Conservation (phyloP, 2,888 invertebrate genomes). For the Drosophila macrospina region DNA sequence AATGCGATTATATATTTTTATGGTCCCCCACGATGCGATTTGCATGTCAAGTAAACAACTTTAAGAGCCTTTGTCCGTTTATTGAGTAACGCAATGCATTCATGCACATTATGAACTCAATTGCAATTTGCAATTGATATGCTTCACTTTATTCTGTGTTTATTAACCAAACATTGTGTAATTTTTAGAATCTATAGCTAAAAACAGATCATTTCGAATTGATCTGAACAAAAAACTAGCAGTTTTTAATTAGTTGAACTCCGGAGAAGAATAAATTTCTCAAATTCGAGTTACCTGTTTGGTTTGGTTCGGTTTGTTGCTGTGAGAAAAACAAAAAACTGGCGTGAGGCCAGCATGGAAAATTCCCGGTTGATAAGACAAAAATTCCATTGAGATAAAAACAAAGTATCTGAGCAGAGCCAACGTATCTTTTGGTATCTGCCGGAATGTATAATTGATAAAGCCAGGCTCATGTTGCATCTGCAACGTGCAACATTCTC, state of each 20-base stretch:
- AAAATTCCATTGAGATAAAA: conserved; percentile 30
- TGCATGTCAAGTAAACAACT: conserved; percentile 49
- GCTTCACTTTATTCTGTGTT: too few species aligned
- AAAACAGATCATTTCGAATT: neutral
- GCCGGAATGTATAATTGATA: conserved; percentile 13
- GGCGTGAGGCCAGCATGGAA: conserved; percentile 37
- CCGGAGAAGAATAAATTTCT: neutral
- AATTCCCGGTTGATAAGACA: conserved; percentile 46
- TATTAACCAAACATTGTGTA: too few species aligned
- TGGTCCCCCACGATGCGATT: conserved; percentile 18
- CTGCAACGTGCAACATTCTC: conserved; percentile 22
- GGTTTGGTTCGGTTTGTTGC: neutral
- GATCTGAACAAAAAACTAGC: neutral
- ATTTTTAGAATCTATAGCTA: too few species aligned
- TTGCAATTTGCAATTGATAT: too few species aligned
- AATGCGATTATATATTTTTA: conserved; percentile 11
- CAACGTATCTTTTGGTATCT: conserved; percentile 18
- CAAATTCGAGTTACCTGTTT: conserved; percentile 2
- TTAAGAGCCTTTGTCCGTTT: conserved; percentile 40
- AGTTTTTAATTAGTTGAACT: neutral
- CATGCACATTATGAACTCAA: too few species aligned
- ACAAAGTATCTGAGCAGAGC: neutral
- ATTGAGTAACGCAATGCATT: neutral
- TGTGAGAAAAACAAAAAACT: conserved; percentile 1
- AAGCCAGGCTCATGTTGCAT: conserved; percentile 10